Conservation (phyloP, 2,797 vertebrate genomes). For the Cryptoprocta ferox region DNA sequence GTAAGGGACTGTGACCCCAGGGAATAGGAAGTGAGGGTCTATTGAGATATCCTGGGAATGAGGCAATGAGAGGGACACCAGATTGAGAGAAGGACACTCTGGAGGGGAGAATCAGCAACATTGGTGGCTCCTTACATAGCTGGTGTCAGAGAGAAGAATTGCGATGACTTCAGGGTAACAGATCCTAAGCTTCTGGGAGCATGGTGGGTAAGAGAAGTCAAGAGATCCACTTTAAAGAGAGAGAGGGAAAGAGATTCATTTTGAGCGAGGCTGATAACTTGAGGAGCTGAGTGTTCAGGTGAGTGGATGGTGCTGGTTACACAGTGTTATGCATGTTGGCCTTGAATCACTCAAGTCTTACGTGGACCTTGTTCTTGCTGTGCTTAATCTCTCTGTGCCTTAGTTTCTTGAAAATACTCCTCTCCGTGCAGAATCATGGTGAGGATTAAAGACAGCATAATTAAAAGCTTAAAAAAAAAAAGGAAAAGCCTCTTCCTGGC, state of each 20-base stretch:
- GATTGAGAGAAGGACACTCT: neutral
- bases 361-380: neutral
- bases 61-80: neutral
- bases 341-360: neutral
- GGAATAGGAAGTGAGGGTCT: neutral
- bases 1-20: neutral
- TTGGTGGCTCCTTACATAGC: neutral
- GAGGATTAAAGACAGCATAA: neutral
- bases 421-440: neutral
- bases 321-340: fast-evolving
- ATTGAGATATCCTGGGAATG: neutral
- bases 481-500: neutral
- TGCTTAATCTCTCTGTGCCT: neutral
- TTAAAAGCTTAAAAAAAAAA: neutral
- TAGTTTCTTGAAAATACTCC: neutral
- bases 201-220: neutral
- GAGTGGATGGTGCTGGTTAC: neutral
- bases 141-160: neutral
- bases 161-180: neutral
- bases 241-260: neutral
- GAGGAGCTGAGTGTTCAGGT: neutral
- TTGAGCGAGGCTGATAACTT: neutral
- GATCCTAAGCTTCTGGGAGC: neutral
- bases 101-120: neutral
- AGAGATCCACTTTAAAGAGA: neutral